Evolutionary conservation across 2,888 invertebrate species (phyloP).

Genomic region (Diadegma fenestrale): DNA sequence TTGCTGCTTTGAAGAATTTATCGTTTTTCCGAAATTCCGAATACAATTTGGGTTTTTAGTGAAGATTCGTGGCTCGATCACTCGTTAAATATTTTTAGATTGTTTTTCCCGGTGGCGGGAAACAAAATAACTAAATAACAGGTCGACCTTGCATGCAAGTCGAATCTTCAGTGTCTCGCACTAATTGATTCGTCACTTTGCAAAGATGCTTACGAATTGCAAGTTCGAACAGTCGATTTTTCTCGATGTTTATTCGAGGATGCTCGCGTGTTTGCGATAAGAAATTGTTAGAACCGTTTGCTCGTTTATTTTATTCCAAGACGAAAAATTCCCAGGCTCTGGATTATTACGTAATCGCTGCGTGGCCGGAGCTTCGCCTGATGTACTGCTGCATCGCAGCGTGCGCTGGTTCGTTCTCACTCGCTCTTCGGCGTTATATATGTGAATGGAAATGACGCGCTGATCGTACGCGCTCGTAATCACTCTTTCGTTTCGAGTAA

Average conservation of each 20-base stretch:
- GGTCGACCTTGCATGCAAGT: neutral
- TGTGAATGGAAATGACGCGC: constrained; percentile 70
- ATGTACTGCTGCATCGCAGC: constrained; percentile 27
- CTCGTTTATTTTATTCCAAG: constrained; percentile 75
- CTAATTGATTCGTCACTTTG: neutral
- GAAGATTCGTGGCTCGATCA: too few relatives aligned
- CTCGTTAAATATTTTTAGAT: neutral
- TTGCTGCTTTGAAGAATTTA: too few relatives aligned
- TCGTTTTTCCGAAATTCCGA: too few relatives aligned
- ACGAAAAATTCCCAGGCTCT: constrained; percentile 69
- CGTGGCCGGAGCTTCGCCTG: constrained; percentile 74
- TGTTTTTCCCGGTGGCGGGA: neutral
- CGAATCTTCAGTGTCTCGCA: neutral
- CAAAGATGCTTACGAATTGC: neutral
- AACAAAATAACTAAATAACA: too few relatives aligned
- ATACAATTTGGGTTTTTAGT: too few relatives aligned
- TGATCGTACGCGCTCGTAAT: constrained; percentile 67
- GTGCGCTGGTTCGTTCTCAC: constrained; percentile 42
- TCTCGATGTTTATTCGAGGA: neutral
- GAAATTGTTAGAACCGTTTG: constrained; percentile 54
- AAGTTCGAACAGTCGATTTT: neutral
- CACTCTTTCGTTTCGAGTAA: constrained; percentile 60
- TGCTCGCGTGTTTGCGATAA: neutral
- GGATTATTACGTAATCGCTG: constrained; percentile 78
- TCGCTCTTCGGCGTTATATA: constrained; percentile 63